Evolutionary conservation across 2,113 vertebrate genomes (phyloP).

Genomic region (Hemicordylus capensis): DNA sequence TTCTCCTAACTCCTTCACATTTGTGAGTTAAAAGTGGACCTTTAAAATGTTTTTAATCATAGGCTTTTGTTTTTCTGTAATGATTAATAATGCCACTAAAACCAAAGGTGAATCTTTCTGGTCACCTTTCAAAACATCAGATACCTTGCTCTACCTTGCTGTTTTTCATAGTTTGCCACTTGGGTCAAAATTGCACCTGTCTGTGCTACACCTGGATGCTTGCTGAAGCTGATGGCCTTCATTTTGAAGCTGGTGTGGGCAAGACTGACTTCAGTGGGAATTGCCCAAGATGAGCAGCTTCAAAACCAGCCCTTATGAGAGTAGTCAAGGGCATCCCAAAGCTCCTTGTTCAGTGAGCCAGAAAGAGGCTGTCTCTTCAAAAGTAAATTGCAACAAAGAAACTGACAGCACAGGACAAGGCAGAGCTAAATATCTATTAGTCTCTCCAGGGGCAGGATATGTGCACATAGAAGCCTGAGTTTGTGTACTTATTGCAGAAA

Average conservation of each 20-base stretch:
- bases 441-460: not conserved
- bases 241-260: accelerated
- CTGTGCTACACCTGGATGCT: not conserved
- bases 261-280: not conserved
- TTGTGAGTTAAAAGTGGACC: not conserved
- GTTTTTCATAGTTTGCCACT: not conserved
- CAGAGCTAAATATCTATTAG: not conserved
- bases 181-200: not conserved
- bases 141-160: not conserved
- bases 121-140: not conserved
- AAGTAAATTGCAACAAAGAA: not conserved
- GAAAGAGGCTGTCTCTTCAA: conserved; percentile 1
- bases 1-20: not conserved
- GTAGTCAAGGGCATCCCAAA: not conserved
- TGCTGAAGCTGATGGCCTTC: not conserved
- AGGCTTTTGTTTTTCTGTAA: not conserved
- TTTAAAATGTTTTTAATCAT: not conserved
- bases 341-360: not conserved
- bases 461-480: conserved; percentile 6
- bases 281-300: conserved; percentile 16
- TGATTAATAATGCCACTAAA: conserved; percentile 26
- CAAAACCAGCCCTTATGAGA: not conserved
- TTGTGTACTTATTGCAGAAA: not conserved
- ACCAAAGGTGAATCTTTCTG: conserved; percentile 5
- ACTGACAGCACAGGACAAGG: not conserved